Evolutionary conservation across 2,113 vertebrate species (phyloP).

Genomic region (Notiomystis cincta): DNA sequence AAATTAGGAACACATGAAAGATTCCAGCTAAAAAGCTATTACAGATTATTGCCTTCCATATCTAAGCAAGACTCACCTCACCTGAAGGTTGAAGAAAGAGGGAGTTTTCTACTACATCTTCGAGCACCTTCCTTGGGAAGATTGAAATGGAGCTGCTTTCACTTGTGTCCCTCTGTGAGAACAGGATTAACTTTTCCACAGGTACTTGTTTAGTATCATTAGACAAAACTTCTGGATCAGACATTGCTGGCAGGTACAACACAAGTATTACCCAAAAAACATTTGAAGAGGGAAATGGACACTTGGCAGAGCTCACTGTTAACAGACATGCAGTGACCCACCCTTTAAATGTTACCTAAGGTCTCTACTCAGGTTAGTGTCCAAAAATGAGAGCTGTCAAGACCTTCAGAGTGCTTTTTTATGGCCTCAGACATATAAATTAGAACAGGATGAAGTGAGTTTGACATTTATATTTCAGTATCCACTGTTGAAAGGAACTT

Average conservation of each 20-base stretch:
- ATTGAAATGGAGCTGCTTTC: neutral
- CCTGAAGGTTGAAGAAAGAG: neutral
- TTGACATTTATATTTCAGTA: neutral
- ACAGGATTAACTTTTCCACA: neutral
- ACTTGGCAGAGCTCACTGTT: neutral
- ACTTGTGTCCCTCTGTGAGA: neutral
- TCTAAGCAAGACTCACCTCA: neutral
- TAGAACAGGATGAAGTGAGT: neutral
- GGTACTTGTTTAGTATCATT: neutral
- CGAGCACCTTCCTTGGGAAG: neutral
- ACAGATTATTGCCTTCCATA: neutral
- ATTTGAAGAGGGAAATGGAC: neutral
- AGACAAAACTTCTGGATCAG: neutral
- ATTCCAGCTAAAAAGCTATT: neutral
- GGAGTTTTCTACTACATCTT: neutral
- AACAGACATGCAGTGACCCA: neutral
- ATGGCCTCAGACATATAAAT: neutral
- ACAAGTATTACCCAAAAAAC: accelerated
- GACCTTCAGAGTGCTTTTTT: neutral
- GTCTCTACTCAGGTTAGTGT: neutral
- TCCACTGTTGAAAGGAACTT: neutral
- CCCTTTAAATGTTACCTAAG: neutral
- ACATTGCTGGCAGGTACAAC: neutral
- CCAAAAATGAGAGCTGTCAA: neutral
- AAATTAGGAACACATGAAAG: neutral